A percentile compares a stretch with the other conserved stretches of the same genome.
Conservation (phyloP, 2,888 invertebrate species). For the Anorthoa munda region DNA sequence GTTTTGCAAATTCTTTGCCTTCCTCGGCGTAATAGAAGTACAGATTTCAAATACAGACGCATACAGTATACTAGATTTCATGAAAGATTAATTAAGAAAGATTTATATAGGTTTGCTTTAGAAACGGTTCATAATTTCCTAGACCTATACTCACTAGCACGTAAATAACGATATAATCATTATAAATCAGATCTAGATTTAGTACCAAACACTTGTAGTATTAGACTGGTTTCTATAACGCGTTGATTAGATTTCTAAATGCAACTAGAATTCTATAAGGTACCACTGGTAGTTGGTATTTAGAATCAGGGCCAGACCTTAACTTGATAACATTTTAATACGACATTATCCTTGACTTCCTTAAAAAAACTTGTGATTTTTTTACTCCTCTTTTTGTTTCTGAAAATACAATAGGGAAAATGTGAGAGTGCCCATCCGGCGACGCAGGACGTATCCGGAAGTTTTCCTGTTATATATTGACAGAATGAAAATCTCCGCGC, state of each 20-base stretch:
- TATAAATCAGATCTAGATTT: slow-evolving; percentile 53
- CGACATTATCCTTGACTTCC: slow-evolving; percentile 25
- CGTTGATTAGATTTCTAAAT: slow-evolving; percentile 48
- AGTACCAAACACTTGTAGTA: slow-evolving; percentile 18
- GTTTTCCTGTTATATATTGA: slow-evolving; percentile 56
- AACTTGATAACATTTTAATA: neutral
- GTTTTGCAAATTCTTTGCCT: too few species aligned
- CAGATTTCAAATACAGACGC: neutral
- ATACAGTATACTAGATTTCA: neutral
- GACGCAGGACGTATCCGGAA: slow-evolving; percentile 23
- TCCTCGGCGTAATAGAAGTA: neutral
- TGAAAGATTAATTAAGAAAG: neutral
- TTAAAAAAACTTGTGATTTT: slow-evolving; percentile 25
- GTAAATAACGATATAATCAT: slow-evolving; percentile 35
- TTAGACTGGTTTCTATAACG: slow-evolving; percentile 18
- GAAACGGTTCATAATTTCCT: neutral
- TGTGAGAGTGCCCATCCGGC: slow-evolving; percentile 35
- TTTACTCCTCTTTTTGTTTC: slow-evolving; percentile 39
- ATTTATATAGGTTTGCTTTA: neutral
- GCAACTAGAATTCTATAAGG: slow-evolving; percentile 8
- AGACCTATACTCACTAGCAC: neutral
- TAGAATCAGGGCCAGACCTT: neutral
- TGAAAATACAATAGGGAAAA: slow-evolving; percentile 44
- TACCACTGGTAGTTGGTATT: slow-evolving; percentile 10
- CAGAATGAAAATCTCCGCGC: slow-evolving; percentile 41